phyloP scores from a whole-genome alignment of 2,888 invertebrate genomes.

The Cryptocephalus moraei region DNA sequence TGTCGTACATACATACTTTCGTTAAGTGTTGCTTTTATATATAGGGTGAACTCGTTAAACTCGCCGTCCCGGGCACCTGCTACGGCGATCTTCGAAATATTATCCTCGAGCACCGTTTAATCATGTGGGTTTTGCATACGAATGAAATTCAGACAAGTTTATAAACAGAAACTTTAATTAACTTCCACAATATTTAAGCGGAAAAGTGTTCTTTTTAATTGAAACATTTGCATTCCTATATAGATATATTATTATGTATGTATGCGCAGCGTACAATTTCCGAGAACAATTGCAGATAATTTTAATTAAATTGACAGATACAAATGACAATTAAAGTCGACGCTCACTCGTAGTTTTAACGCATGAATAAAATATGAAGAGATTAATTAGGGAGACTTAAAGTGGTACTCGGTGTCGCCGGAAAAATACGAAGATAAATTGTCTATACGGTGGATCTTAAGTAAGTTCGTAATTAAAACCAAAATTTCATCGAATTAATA shows the following conservation, averaged over 20 bases:
- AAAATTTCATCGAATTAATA: too few species aligned
- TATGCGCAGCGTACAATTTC: conserved; percentile 7
- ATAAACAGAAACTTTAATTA: conserved; percentile 2
- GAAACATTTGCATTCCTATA: conserved; percentile 7
- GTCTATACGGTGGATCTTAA: too few species aligned
- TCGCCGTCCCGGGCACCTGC: too few species aligned
- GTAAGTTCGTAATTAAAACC: too few species aligned
- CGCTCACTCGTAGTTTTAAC: conserved; percentile 13
- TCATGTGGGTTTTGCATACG: neutral
- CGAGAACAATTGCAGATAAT: conserved; percentile 19
- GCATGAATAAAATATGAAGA: conserved; percentile 18
- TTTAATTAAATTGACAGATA: conserved; percentile 18
- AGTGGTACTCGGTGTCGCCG: too few species aligned
- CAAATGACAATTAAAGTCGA: conserved; percentile 17
- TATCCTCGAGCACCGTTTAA: neutral
- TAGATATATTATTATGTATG: neutral
- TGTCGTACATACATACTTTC: too few species aligned
- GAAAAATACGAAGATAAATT: too few species aligned
- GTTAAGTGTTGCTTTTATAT: too few species aligned
- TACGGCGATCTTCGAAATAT: too few species aligned
- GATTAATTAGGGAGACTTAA: too few species aligned
- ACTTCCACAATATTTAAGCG: conserved; percentile 1
- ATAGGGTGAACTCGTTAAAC: too few species aligned
- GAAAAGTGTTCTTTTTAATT: conserved; percentile 6
- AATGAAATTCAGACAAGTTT: conserved; percentile 1